Percentiles rank a stretch among this genome's conserved stretches.
Conservation (phyloP, 2,888 invertebrate species). For the Limenitis camilla region DNA sequence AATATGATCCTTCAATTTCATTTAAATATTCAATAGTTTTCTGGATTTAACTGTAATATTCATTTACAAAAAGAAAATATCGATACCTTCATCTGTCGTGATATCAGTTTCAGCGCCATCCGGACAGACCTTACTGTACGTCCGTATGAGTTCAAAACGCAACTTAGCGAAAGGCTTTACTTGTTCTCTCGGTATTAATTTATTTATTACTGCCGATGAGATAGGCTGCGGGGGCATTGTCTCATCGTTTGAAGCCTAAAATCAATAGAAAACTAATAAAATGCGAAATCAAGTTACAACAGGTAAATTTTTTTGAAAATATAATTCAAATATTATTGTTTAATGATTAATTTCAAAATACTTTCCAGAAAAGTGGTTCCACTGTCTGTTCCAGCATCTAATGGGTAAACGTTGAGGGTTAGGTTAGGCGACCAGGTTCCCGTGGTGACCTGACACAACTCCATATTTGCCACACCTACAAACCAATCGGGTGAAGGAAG, state of each 20-base stretch:
- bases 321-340: not conserved
- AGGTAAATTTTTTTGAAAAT: too few species aligned
- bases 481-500: constrained; percentile 94
- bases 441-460: constrained; percentile 88
- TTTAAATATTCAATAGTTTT: not conserved
- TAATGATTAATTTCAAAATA: not conserved
- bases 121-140: constrained; percentile 39
- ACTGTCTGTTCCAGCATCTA: constrained; percentile 96
- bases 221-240: constrained; percentile 60
- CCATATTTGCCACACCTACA: constrained; percentile 90
- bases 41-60: not conserved
- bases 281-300: too few species aligned
- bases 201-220: constrained; percentile 35
- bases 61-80: not conserved
- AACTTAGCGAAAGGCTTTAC: constrained; percentile 55
- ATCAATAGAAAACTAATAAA: not conserved
- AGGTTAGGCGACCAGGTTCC: constrained; percentile 83
- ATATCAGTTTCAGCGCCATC: constrained; percentile 19
- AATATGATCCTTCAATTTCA: not conserved
- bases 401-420: constrained; percentile 90
- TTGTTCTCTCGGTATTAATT: constrained; percentile 34
- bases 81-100: not conserved
- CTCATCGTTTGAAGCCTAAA: constrained; percentile 57
- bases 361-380: constrained; percentile 91
- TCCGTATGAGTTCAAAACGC: constrained; percentile 46